These are phyloP conservation scores for Psittacara wagleri DNA, from an alignment of 2,113 vertebrate species.

Conservation along the genomic window DNA sequence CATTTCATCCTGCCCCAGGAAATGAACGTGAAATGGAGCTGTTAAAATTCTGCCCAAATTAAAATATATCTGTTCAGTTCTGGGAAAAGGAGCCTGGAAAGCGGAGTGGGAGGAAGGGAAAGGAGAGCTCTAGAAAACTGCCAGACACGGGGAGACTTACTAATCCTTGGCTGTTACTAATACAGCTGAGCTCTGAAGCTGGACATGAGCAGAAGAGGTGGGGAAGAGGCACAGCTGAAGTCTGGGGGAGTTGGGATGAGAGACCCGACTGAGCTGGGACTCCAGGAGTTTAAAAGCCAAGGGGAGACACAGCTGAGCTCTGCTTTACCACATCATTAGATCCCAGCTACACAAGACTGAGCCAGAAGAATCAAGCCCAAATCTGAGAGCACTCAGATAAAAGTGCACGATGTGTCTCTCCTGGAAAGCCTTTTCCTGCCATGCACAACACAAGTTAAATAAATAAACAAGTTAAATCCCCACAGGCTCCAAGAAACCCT, in stretches of 20 bases:
- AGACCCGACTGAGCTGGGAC: fast-evolving
- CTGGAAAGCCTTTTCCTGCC: neutral
- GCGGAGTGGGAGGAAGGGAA: neutral
- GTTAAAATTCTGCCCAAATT: conserved; percentile 24
- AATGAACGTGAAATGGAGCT: neutral
- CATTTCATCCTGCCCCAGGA: neutral
- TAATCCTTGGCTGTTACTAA: neutral
- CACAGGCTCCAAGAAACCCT: neutral
- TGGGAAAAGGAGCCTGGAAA: neutral
- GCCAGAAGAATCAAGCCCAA: neutral
- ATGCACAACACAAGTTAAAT: neutral
- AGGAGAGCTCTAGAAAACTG: neutral
- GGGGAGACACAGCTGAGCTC: neutral
- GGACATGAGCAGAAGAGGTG: neutral
- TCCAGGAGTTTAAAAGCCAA: neutral
- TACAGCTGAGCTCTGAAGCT: neutral
- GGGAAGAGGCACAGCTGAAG: neutral
- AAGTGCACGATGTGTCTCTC: neutral
- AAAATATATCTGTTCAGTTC: conserved; percentile 40
- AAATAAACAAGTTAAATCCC: neutral
- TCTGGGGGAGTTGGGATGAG: neutral
- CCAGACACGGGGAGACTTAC: neutral
- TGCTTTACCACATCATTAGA: neutral
- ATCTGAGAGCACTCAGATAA: neutral
- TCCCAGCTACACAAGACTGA: neutral